A percentile compares a stretch with the other conserved stretches of the same genome.
Evolutionary conservation across 2,113 vertebrate genomes (phyloP).

Genomic region (Rostratula benghalensis): DNA sequence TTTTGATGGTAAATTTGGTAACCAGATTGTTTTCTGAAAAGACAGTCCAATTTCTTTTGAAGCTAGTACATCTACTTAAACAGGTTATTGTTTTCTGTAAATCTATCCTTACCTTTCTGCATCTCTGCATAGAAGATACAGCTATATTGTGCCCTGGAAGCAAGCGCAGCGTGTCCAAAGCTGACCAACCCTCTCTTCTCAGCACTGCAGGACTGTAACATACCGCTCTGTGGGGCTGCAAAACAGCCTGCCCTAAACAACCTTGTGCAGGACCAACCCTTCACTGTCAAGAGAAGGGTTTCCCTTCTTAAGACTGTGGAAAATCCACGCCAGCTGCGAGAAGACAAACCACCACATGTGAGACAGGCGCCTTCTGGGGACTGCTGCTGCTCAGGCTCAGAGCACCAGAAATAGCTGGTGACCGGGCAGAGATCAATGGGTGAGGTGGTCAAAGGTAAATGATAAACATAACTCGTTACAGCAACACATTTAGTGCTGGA

Average conservation of each 20-base stretch:
- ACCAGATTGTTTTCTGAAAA: neutral
- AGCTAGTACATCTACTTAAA: neutral
- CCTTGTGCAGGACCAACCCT: neutral
- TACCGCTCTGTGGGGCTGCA: rapidly evolving
- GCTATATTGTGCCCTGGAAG: neutral
- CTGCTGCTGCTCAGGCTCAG: neutral
- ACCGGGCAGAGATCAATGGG: neutral
- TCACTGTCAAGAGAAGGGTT: neutral
- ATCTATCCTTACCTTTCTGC: neutral
- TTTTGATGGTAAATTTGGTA: neutral
- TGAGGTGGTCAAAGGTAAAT: neutral
- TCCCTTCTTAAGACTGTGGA: neutral
- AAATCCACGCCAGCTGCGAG: neutral
- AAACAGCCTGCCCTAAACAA: neutral
- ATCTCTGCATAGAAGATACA: neutral
- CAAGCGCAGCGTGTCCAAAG: neutral
- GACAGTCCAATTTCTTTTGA: neutral
- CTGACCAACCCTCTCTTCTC: neutral
- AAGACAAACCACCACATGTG: rapidly evolving
- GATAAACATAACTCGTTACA: neutral
- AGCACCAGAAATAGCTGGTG: neutral
- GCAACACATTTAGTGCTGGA: neutral
- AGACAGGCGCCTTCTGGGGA: neutral
- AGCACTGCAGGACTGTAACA: neutral
- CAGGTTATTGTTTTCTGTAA: neutral